These are phyloP conservation scores for Gyrodactylus bullatarudis DNA, from an alignment of 1,140 invertebrate species.

Conservation along the genomic window DNA sequence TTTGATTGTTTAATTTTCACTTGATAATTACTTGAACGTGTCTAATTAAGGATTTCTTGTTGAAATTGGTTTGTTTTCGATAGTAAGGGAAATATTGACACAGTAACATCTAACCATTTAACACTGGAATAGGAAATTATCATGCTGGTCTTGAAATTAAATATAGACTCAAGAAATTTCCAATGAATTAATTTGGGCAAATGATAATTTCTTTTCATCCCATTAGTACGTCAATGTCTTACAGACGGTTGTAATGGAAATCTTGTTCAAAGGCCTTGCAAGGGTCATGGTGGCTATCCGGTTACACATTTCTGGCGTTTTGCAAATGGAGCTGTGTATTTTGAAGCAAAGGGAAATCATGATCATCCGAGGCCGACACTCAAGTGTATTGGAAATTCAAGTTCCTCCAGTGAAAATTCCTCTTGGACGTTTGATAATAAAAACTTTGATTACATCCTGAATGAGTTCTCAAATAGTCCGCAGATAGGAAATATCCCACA, in stretches of 20 bases:
- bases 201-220: conserved; percentile 50
- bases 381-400: not conserved
- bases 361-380: conserved; percentile 52
- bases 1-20: too few relatives aligned
- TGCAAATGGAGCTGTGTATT: conserved; percentile 45
- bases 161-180: too few relatives aligned
- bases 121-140: too few relatives aligned
- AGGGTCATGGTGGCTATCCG: conserved; percentile 78
- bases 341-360: conserved; percentile 72
- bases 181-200: too few relatives aligned
- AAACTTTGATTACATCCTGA: not conserved
- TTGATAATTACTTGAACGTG: too few relatives aligned
- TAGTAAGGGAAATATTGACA: too few relatives aligned
- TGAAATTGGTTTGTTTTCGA: too few relatives aligned
- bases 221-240: conserved; percentile 51
- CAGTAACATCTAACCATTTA: too few relatives aligned
- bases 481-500: too few relatives aligned
- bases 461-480: too few relatives aligned
- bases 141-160: too few relatives aligned
- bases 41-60: too few relatives aligned
- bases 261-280: conserved; percentile 52
- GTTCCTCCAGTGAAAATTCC: not conserved
- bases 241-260: conserved; percentile 46
- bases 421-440: not conserved
- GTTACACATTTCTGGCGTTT: conserved; percentile 93